phyloP scores from a whole-genome alignment of 2,113 vertebrate genomes.

The Peromyscus leucopus region DNA sequence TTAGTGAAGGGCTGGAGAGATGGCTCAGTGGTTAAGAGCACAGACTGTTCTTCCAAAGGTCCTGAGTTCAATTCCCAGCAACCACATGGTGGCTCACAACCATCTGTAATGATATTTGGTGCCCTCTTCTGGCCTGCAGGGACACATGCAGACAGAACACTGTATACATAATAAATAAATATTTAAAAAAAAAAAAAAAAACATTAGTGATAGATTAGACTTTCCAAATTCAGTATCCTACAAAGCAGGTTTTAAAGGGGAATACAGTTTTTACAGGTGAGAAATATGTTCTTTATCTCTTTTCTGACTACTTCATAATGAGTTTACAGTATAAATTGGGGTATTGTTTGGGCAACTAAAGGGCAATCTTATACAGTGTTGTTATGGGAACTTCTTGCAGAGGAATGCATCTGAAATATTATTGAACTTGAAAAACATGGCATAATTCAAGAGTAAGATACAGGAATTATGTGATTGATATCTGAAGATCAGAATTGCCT shows the following conservation, averaged over 20 bases:
- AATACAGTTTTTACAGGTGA: conserved; percentile 12
- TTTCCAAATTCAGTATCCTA: conserved; percentile 5
- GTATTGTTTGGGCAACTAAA: neutral
- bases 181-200: too few relatives aligned
- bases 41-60: too few relatives aligned
- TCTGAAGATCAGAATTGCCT: conserved; percentile 10
- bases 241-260: neutral
- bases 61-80: too few relatives aligned
- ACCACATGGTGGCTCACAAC: too few relatives aligned
- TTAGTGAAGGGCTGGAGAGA: too few relatives aligned
- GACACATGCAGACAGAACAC: too few relatives aligned
- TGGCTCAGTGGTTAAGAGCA: too few relatives aligned
- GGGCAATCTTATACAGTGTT: neutral
- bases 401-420: conserved; percentile 10
- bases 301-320: conserved; percentile 12
- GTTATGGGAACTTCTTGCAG: neutral
- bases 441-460: conserved; percentile 11
- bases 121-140: too few relatives aligned
- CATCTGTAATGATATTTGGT: too few relatives aligned
- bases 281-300: neutral
- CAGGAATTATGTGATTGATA: neutral
- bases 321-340: conserved; percentile 25
- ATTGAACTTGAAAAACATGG: neutral
- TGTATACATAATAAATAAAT: too few relatives aligned
- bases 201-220: conserved; percentile 28